Percentiles rank a stretch among this genome's conserved stretches.
These are phyloP conservation scores for Chironomus tentans DNA, from an alignment of 2,888 invertebrate genomes.

Conservation along the genomic window DNA sequence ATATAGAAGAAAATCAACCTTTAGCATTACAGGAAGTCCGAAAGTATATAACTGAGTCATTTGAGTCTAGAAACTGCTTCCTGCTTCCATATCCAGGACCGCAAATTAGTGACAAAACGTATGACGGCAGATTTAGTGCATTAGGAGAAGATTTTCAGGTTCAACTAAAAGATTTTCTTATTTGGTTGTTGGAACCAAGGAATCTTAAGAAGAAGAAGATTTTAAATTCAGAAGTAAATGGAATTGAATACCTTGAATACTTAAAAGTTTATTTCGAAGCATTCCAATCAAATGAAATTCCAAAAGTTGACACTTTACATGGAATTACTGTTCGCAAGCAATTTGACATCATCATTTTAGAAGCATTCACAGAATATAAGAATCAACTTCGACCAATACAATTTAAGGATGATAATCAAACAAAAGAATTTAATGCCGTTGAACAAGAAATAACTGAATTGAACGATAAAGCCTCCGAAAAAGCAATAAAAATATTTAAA, in stretches of 20 bases:
- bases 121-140: constrained; percentile 6
- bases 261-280: background rate
- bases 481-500: too few relatives aligned
- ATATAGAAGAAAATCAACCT: background rate
- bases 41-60: constrained; percentile 12
- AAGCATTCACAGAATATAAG: too few relatives aligned
- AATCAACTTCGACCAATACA: too few relatives aligned
- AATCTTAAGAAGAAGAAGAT: constrained; percentile 9
- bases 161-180: background rate
- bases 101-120: background rate
- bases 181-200: background rate
- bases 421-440: too few relatives aligned
- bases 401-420: too few relatives aligned
- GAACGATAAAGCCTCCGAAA: too few relatives aligned
- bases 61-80: constrained; percentile 7
- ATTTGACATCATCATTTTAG: too few relatives aligned
- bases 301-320: background rate
- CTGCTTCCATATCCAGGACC: constrained; percentile 22
- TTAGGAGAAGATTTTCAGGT: constrained; percentile 19
- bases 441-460: too few relatives aligned
- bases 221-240: background rate
- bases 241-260: background rate
- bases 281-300: background rate
- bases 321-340: background rate
- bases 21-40: constrained; percentile 12